Evolutionary conservation across 2,113 vertebrate species (phyloP), one percentile per base, ranked within the genome.

Genomic region (Dendropsophus ebraccatus): DNA sequence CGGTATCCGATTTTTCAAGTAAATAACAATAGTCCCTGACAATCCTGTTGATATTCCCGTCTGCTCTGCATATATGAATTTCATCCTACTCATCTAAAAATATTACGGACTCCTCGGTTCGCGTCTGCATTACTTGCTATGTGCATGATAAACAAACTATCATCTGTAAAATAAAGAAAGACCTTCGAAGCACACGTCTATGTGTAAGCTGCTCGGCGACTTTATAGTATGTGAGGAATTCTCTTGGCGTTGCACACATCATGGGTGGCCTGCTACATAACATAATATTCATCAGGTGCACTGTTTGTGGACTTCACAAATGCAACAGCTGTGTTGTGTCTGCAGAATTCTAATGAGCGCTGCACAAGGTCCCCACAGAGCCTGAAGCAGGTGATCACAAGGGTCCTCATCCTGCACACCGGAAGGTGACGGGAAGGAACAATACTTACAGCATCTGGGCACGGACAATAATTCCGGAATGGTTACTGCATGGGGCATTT

Each of bases 271-370:
- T 69, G 49, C 41, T 67, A 79, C 73, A 74, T 52, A 52, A 54
- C 45, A 78, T 62, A 79, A 67, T 58, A 78, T 79, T 78, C 74
- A 79, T 77, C 62, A 85, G 75, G 83, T 85, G 83, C 83, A 85
- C 35, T 85, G 62, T 85, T 85, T 78, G 74, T 79, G 74, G 60
- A 78, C 74, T 85, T 85, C 75, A 60, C 74, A 79, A 77, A 77
- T 70, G 75, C 41, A 85, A 77, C 83, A 85, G 83, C 58, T 85
- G 73, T 85, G 83, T 85, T 85, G 83, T 85, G 74, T 85, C 83
- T 85, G 74, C 37, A 54, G 58, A 32, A 52, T 45, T 62, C 47
- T 77, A 67, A 85, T 62, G 54, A 84, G 35, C n/a, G 45, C 54
- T 69, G 23, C 70, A 16, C 58, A 28, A 60, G 73, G 83, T 85